These are phyloP conservation scores for Sclerodermus sp. DNA, from an alignment of 2,888 invertebrate genomes.

Conservation along the genomic window DNA sequence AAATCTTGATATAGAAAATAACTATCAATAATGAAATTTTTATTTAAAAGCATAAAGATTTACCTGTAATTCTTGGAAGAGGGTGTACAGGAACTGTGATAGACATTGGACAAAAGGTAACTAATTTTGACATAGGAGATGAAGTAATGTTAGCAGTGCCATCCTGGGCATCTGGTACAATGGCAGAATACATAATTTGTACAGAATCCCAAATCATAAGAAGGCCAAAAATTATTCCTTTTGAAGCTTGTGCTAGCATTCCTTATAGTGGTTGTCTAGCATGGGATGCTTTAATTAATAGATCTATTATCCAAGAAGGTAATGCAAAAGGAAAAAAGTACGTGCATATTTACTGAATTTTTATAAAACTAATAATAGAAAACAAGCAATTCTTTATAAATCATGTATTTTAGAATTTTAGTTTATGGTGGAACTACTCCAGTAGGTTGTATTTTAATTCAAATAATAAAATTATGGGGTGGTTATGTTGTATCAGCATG, in stretches of 20 bases:
- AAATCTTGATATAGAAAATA: neutral
- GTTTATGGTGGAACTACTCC: constrained; percentile 64
- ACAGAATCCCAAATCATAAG: constrained; percentile 60
- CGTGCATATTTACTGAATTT: neutral
- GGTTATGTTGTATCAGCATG: constrained; percentile 63
- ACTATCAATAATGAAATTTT: neutral
- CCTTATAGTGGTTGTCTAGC: constrained; percentile 65
- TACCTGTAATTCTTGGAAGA: constrained; percentile 65
- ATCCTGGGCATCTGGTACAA: constrained; percentile 64
- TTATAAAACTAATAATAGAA: constrained; percentile 6
- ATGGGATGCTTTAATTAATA: constrained; percentile 60
- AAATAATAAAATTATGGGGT: constrained; percentile 63
- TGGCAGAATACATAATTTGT: constrained; percentile 63
- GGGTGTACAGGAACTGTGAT: constrained; percentile 67
- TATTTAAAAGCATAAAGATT: constrained; percentile 55
- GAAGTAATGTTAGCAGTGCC: constrained; percentile 65
- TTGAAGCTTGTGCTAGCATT: constrained; percentile 65
- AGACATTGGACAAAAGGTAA: constrained; percentile 64
- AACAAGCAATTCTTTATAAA: neutral
- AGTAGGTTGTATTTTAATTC: constrained; percentile 64
- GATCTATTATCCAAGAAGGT: constrained; percentile 58
- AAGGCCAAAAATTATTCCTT: constrained; percentile 63
- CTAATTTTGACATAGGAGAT: constrained; percentile 65
- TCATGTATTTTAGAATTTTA: constrained; percentile 57
- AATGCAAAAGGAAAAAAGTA: constrained; percentile 62